Conservation (phyloP, 2,113 vertebrate species). For the Lanius ludovicianus region DNA sequence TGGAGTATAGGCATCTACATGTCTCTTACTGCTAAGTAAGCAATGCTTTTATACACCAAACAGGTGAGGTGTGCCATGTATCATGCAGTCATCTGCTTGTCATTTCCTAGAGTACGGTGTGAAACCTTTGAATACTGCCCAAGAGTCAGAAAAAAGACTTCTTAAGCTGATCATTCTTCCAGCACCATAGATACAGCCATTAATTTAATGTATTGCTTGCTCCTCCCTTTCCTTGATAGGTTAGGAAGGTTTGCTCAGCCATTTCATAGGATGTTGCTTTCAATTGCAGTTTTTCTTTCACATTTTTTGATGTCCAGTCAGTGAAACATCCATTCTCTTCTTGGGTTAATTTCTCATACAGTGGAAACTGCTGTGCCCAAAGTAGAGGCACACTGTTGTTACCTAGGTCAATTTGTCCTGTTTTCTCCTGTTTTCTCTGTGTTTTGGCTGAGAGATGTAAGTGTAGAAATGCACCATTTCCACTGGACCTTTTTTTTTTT, state of each 20-base stretch:
- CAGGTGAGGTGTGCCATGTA: fast-evolving
- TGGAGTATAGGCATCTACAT: background rate
- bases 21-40: background rate
- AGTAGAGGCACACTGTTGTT: background rate
- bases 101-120: background rate
- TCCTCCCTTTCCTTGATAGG: background rate
- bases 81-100: background rate
- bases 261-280: background rate
- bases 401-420: background rate
- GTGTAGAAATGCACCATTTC: background rate
- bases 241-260: background rate
- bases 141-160: background rate
- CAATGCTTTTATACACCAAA: background rate
- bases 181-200: background rate
- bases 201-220: background rate
- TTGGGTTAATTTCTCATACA: background rate
- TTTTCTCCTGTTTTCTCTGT: background rate
- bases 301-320: background rate
- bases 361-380: background rate
- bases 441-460: background rate
- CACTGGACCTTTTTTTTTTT: background rate
- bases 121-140: background rate
- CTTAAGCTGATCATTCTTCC: background rate
- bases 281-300: background rate
- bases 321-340: background rate